phyloP scores from a whole-genome alignment of 2,888 invertebrate species.

The Lepidochitona cinerea region DNA sequence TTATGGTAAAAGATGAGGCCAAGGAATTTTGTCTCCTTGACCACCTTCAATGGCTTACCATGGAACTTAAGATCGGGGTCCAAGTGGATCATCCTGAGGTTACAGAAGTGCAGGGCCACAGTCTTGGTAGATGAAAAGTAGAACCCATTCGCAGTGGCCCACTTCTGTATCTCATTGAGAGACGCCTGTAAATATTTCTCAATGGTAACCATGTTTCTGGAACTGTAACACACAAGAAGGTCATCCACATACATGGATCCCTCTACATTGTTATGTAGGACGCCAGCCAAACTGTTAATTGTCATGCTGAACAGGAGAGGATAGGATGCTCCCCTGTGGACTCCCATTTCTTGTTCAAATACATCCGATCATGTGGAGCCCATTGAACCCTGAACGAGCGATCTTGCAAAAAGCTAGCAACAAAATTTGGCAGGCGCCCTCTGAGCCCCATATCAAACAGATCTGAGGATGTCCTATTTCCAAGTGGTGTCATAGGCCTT shows the following conservation, averaged over 20 bases:
- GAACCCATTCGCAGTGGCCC: neutral
- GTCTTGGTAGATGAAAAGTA: neutral
- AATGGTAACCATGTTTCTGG: neutral
- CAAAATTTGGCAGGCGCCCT: slow-evolving; percentile 28
- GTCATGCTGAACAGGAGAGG: slow-evolving; percentile 5
- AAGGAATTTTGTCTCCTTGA: neutral
- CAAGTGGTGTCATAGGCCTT: slow-evolving; percentile 31
- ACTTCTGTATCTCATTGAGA: neutral
- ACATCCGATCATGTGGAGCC: slow-evolving; percentile 12
- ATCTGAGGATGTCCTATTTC: slow-evolving; percentile 26
- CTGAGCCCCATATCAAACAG: slow-evolving; percentile 27
- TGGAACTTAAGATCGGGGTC: neutral
- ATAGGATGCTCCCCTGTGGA: slow-evolving; percentile 16
- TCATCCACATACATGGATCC: neutral
- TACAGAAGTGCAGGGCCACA: neutral
- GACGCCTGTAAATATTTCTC: neutral
- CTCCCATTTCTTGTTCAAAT: slow-evolving; percentile 9
- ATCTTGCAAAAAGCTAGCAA: slow-evolving; percentile 12
- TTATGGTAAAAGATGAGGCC: neutral
- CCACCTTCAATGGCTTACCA: neutral
- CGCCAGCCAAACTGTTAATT: neutral
- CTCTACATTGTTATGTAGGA: neutral
- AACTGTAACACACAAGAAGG: neutral
- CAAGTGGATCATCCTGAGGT: neutral
- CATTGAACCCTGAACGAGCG: slow-evolving; percentile 13